Evolutionary conservation across 2,888 invertebrate genomes (phyloP).

Genomic region (Netelia inedita): DNA sequence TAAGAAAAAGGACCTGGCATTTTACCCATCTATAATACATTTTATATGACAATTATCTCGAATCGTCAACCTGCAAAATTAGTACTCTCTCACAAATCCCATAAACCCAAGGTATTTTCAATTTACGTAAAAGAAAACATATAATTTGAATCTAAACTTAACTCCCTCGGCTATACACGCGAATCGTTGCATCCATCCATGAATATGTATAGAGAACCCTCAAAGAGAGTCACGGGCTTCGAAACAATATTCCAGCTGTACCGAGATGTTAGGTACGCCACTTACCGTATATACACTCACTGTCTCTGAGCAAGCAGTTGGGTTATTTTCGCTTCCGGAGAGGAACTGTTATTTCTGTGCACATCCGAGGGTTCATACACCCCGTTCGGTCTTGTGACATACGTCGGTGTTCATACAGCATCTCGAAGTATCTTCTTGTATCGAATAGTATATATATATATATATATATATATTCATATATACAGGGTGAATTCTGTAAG

Average conservation of each 20-base stretch:
- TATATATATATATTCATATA: slow-evolving; percentile 26
- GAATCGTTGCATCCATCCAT: background rate
- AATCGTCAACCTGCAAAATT: no score
- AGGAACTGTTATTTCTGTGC: slow-evolving; percentile 79
- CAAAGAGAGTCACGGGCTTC: slow-evolving; percentile 50
- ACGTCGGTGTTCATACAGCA: slow-evolving; percentile 39
- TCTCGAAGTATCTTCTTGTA: slow-evolving; percentile 22
- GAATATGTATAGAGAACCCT: background rate
- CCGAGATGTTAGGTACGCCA: slow-evolving; percentile 44
- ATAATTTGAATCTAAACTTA: background rate
- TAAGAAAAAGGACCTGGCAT: no score
- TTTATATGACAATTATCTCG: no score
- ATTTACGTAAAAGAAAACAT: background rate
- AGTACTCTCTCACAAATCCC: background rate
- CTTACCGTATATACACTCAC: slow-evolving; percentile 11
- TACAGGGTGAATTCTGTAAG: no score
- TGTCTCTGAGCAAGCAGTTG: slow-evolving; percentile 35
- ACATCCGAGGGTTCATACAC: slow-evolving; percentile 77
- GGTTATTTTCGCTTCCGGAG: slow-evolving; percentile 77
- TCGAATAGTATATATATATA: slow-evolving; percentile 28
- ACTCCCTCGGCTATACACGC: background rate
- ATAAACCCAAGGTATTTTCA: background rate
- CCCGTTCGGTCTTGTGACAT: slow-evolving; percentile 59
- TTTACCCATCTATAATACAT: no score
- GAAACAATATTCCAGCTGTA: slow-evolving; percentile 55